phyloP scores from a whole-genome alignment of 2,888 invertebrate species.

The Phyllotreta striolata region DNA sequence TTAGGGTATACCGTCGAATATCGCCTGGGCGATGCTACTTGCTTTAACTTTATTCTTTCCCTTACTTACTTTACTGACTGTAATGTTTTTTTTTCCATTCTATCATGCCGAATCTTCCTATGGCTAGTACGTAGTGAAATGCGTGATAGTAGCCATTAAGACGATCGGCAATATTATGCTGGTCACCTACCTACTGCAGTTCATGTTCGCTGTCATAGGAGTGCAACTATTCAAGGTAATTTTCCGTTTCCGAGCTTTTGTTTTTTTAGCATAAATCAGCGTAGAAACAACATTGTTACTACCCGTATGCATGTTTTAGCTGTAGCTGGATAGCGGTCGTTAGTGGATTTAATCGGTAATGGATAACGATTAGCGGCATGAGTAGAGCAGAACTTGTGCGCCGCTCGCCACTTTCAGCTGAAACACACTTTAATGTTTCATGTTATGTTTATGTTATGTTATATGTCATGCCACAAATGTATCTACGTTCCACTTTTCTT shows the following conservation, averaged over 20 bases:
- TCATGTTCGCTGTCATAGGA: constrained; percentile 99
- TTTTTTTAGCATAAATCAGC: constrained; percentile 42
- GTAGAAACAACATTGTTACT: constrained; percentile 48
- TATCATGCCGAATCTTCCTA: constrained; percentile 58
- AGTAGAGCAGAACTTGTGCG: constrained; percentile 45
- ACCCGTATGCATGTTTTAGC: constrained; percentile 44
- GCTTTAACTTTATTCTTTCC: constrained; percentile 47
- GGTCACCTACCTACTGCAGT: constrained; percentile 99
- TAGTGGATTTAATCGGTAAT: constrained; percentile 52
- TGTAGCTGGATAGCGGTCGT: constrained; percentile 53
- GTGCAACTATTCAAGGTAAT: constrained; percentile 99
- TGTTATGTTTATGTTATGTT: constrained; percentile 5
- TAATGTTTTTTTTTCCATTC: constrained; percentile 58
- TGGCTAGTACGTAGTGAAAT: constrained; percentile 97
- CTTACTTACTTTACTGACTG: constrained; percentile 49
- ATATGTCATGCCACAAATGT: constrained; percentile 1
- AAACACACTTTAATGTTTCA: constrained; percentile 44
- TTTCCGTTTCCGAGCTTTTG: constrained; percentile 55
- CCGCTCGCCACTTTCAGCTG: constrained; percentile 42
- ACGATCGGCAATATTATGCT: constrained; percentile 99
- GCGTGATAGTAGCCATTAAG: constrained; percentile 99
- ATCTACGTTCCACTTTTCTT: constrained; percentile 22
- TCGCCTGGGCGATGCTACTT: constrained; percentile 51
- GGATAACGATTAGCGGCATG: constrained; percentile 43
- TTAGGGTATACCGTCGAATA: constrained; percentile 45